phyloP scores from a whole-genome alignment of 2,113 vertebrate genomes.

The Poeciliopsis occidentalis region DNA sequence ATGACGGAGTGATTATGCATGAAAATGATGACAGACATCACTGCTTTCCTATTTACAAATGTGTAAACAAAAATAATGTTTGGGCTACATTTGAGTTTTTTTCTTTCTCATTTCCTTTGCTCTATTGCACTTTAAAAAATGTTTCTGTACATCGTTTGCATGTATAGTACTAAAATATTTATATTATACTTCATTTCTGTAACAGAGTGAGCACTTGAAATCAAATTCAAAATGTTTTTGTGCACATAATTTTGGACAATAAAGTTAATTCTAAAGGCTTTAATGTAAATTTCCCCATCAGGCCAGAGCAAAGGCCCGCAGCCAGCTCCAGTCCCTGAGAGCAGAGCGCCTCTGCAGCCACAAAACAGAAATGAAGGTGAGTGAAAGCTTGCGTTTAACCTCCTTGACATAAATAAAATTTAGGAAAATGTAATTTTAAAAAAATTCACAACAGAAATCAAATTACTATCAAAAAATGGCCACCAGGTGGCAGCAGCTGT shows the following conservation, averaged over 20 bases:
- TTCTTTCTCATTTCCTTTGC: not conserved
- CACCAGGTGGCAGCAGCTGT: constrained; percentile 69
- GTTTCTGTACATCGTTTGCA: not conserved
- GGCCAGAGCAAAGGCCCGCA: constrained; percentile 69
- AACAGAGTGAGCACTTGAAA: too few species aligned
- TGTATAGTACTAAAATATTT: not conserved
- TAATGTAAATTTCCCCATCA: constrained; percentile 34
- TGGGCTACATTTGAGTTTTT: not conserved
- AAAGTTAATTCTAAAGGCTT: too few species aligned
- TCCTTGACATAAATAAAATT: not conserved
- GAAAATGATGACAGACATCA: not conserved
- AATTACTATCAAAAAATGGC: not conserved
- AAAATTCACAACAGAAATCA: too few species aligned
- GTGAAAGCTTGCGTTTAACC: not conserved
- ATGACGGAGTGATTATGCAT: not conserved
- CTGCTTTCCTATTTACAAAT: not conserved
- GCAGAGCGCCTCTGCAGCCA: constrained; percentile 64
- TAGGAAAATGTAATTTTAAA: not conserved
- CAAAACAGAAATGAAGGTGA: constrained; percentile 72
- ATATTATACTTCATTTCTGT: not conserved
- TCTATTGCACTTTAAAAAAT: not conserved
- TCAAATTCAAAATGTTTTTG: too few species aligned
- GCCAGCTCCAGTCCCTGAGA: constrained; percentile 28
- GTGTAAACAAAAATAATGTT: not conserved
- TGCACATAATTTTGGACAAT: too few species aligned